Conservation (phyloP, 2,888 invertebrate species). For the Cantharis lateralis region DNA sequence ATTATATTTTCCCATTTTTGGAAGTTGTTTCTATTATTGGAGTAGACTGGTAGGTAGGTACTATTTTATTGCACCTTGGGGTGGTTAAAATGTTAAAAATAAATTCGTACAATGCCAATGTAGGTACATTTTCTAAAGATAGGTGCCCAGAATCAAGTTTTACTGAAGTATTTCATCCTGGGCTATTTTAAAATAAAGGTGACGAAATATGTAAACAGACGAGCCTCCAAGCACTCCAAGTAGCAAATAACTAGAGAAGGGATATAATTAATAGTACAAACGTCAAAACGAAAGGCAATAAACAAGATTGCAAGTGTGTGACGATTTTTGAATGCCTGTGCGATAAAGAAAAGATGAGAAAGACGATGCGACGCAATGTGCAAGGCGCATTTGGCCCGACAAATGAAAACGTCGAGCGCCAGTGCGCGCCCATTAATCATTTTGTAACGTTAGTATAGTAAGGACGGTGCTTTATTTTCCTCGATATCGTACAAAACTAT, state of each 20-base stretch:
- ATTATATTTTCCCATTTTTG: too few relatives aligned
- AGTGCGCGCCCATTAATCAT: slow-evolving; percentile 15
- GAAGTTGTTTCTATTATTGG: too few relatives aligned
- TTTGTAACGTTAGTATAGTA: not conserved
- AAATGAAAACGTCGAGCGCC: slow-evolving; percentile 8
- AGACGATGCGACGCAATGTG: slow-evolving; percentile 12
- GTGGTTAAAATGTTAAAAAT: too few relatives aligned
- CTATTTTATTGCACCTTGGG: too few relatives aligned
- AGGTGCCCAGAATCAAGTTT: not conserved
- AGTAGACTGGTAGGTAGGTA: too few relatives aligned
- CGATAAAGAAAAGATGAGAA: slow-evolving; percentile 5
- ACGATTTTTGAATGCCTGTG: slow-evolving; percentile 8
- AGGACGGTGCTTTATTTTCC: not conserved
- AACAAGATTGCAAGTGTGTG: slow-evolving; percentile 3
- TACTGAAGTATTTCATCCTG: not conserved
- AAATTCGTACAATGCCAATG: not conserved
- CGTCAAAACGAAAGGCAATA: not conserved
- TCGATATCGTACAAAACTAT: not conserved
- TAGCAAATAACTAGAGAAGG: not conserved
- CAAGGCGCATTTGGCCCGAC: slow-evolving; percentile 9
- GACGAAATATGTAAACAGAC: not conserved
- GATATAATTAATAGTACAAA: not conserved
- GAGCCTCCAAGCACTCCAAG: not conserved
- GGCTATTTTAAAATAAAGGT: not conserved
- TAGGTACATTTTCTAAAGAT: not conserved